Percentiles rank a stretch among this genome's conserved stretches.
Conservation (phyloP, 2,797 vertebrate species). For the Rhinophrynus dorsalis region DNA sequence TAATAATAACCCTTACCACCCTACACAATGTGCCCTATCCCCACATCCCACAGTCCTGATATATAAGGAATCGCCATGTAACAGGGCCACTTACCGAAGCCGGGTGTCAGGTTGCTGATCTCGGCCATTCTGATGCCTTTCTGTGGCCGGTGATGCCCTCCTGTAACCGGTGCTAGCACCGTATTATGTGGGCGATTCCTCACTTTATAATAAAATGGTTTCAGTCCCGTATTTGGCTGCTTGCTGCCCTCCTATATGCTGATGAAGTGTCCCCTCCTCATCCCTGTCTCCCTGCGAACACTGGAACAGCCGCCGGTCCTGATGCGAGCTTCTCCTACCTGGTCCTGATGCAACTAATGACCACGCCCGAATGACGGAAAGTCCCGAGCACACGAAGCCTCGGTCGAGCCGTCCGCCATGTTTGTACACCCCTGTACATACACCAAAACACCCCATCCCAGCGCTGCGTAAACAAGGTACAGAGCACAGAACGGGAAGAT, state of each 20-base stretch:
- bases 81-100: conserved; percentile 73
- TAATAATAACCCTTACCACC: too few relatives aligned
- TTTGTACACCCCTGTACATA: conserved; percentile 16
- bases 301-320: conserved; percentile 40
- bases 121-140: conserved; percentile 64
- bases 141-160: neutral
- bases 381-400: neutral
- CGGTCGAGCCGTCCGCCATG: neutral
- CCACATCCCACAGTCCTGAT: neutral
- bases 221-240: too few relatives aligned
- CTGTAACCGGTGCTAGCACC: too few relatives aligned
- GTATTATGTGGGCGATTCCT: too few relatives aligned
- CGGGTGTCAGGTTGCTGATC: conserved; percentile 68
- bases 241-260: too few relatives aligned
- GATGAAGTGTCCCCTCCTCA: too few relatives aligned
- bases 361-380: neutral
- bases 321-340: conserved; percentile 18
- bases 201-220: too few relatives aligned
- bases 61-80: too few relatives aligned
- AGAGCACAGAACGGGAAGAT: too few relatives aligned
- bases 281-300: conserved; percentile 2
- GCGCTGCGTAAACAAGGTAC: too few relatives aligned
- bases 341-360: conserved; percentile 19
- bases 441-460: too few relatives aligned
- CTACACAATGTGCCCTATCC: neutral